Base-by-base conservation (phyloP, 2,888 invertebrate species). In the Tupiocoris notatus region DNA sequence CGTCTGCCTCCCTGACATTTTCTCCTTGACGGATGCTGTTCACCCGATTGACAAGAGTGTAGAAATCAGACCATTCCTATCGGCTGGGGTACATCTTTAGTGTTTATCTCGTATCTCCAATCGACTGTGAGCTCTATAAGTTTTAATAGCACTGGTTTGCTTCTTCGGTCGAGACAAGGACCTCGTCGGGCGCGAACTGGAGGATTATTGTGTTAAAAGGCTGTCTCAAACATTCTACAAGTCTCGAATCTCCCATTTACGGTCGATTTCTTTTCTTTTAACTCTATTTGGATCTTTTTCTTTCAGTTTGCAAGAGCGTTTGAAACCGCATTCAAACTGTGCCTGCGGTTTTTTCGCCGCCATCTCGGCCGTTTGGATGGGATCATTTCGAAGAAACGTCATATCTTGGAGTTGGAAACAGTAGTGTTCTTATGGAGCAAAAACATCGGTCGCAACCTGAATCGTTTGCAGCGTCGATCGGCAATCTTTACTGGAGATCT, bases 21-120 rank as follows among this genome's bases (percentile, higher is more conserved):
- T 59, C 54, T 23, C 70, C 54, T 57, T 25, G n/a, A 70, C 58
- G 70, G 54, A 39, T 39, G 70, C 57, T 70, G 70, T 59, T n/a
- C 70, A 70, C 59, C 21, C 59, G 70, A 70, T 70, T 70, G 70
- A 70, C 70, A 70, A 24, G 70, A 70, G 70, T 70, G 70, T 70
- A 70, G 70, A 70, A 70, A 70, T 70, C 70, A 59, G 70, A n/a
- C 63, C 63, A 21, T 39, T 39, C 39, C 70, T 59, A 25, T 70
- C 70, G 12, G 23, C 59, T 12, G 59, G 70, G n/a, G n/a, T n/a
- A 70, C 54, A 59, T 70, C 70, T 70, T 12, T 59, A 59, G 56
- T 22, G 56, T 39, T 21, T 39, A 20, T 65, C 65, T 17, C n/a
- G n/a, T n/a, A n/a, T n/a, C n/a, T n/a, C n/a, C n/a, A 65, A 67